Base-by-base conservation (phyloP, 2,888 invertebrate species). In the Aleiodes testaceus region DNA sequence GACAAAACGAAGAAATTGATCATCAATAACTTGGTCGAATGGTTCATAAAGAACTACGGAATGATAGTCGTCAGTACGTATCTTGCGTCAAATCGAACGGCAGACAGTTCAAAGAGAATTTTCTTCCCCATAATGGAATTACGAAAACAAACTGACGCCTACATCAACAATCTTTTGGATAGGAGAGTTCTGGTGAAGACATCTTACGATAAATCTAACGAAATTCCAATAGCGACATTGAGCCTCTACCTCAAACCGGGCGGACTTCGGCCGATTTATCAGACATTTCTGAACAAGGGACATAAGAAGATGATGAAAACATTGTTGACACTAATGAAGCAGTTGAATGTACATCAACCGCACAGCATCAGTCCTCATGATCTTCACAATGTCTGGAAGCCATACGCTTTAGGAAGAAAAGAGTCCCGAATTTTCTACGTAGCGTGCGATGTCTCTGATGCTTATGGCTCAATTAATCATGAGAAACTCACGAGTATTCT, bases 401-500 rank as follows among this genome's bases (percentile, higher is more conserved):
- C 12, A 11, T 47, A 52, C 12, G 47, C 14, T 1, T 16, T 42
- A 9, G 5, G 4, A 11, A 67, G 11, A 7, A 30, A 61, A 3
- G 4, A 52, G 36, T 22, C 30, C 36, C 26, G 30, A 16, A 52
- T 67, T 42, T 52, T 64, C 22, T 30, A 73, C 14, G 72, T 74
- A 53, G 50, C 69, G 0, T 44, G 70, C 36, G 75, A 75, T 22
- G 45, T 75, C 5, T 3, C 12, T 2, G 70, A 74, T 20, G 75
- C 75, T 6, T 75, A 47, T 16, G 74, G 72, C 20, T 74, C 74
- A 1, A 68, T 75, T 22, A 3, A 47, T 64, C 74, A 70, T 53
- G 53, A 53, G n/a, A 53, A 26, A 53, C 3, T 53, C 4, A 14
- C 26, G 53, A 30, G n/a, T 30, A 53, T 53, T 2, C 4, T n/a